phyloP scores from a whole-genome alignment of 2,888 invertebrate species.

The Watsonalla cultraria region DNA sequence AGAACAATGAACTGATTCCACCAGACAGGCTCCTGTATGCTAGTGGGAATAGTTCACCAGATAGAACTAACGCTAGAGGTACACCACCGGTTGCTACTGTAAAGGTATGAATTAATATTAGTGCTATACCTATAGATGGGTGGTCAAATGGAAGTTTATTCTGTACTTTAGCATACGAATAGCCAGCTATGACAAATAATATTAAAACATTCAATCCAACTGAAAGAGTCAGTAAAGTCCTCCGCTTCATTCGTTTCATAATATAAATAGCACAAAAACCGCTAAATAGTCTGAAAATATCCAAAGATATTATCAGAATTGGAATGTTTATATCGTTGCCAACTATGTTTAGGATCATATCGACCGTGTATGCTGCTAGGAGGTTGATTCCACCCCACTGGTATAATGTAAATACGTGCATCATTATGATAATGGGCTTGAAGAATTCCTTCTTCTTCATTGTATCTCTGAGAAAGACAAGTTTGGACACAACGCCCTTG shows the following conservation, averaged over 20 bases:
- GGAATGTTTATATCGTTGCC: slow-evolving; percentile 20
- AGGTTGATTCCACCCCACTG: slow-evolving; percentile 35
- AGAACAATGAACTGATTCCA: slow-evolving; percentile 17
- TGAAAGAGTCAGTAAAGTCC: slow-evolving; percentile 26
- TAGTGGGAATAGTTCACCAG: slow-evolving; percentile 80
- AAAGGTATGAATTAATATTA: slow-evolving; percentile 34
- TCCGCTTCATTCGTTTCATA: slow-evolving; percentile 28
- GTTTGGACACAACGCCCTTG: not conserved
- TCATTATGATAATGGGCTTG: slow-evolving; percentile 37
- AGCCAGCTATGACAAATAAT: slow-evolving; percentile 23
- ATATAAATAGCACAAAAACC: slow-evolving; percentile 26
- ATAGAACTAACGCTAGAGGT: slow-evolving; percentile 80
- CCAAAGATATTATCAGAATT: slow-evolving; percentile 24
- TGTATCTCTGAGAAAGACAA: slow-evolving; percentile 4
- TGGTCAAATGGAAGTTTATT: slow-evolving; percentile 20
- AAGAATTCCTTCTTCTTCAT: slow-evolving; percentile 34
- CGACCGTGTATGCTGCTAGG: slow-evolving; percentile 26
- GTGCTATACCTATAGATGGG: slow-evolving; percentile 20
- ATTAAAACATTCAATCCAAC: slow-evolving; percentile 22
- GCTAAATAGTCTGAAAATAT: slow-evolving; percentile 28
- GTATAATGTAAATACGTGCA: slow-evolving; percentile 29
- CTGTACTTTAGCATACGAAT: slow-evolving; percentile 22
- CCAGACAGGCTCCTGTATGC: slow-evolving; percentile 72
- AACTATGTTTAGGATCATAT: slow-evolving; percentile 22
- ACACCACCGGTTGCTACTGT: slow-evolving; percentile 68